Evolutionary conservation across 2,797 vertebrate genomes (phyloP), one percentile per base, ranked within the genome.

Genomic region (Catostomus latipinnis): DNA sequence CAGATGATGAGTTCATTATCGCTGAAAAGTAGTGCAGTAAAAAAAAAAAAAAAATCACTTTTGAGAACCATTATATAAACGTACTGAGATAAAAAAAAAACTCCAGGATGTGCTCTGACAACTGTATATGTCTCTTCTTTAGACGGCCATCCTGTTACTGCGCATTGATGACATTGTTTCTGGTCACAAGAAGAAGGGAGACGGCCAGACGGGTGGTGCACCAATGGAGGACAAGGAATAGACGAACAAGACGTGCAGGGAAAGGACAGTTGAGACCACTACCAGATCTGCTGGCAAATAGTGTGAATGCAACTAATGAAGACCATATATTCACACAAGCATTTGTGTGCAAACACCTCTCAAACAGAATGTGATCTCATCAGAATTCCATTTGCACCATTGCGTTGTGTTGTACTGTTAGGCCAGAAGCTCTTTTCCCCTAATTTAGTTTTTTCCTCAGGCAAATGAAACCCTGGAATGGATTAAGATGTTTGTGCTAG

Each of bases 121-220:
- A 3, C 49, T 43, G 3, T 65, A 14, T 48, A 53, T 22, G 4
- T 34, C 4, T 8, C 7, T 16, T 4, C 34, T 78, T 11, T 84
- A 98, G 97, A 98, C 97, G 0, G 97, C 97, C 8, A 93, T 98
- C 86, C 90, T 98, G 52, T 88, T 98, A 79, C 93, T 98, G 60
- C 95, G 96, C 60, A 99, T 99, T 0, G 97, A 99, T 0, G 97
- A 97, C 93, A 98, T 99, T 0, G 96, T 99, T 53, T 99, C 96
- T 0, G 97, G 96, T 14, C 96, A 97, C 87, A 98, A 98, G 90
- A 98, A 96, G 92, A 98, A 97, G 73, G 94, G 95, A 1, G 96
- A 95, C 0, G 93, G 95, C 56, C 78, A 88, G 52, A 78, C 79
- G 1, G 91, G 87, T 12, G 84, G 88, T 22, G 93, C 91, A 50